Base-by-base conservation (phyloP, 2,888 invertebrate genomes). In the Tachina fera region DNA sequence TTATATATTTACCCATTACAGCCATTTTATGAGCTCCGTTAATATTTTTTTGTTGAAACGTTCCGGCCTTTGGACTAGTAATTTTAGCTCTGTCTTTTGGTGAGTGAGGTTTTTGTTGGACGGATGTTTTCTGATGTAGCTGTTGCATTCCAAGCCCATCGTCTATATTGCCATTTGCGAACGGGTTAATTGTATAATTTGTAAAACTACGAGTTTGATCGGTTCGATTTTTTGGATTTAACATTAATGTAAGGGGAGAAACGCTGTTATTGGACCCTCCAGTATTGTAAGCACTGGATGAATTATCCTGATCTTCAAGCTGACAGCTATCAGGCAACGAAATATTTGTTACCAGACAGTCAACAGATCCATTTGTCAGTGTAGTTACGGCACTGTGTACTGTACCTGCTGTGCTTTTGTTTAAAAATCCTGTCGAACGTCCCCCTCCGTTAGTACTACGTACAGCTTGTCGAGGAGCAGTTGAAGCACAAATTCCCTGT, bases 251-350 rank as follows among this genome's bases (percentile, higher is more conserved):
- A 14, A 94, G 90, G 9, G 94, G 94, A 0, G 90, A 89, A 31
- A 89, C 90, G 89, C 96, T 96, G 88, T 96, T 95, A 89, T 96
- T 95, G n/a, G 96, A 96, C 77, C 96, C 96, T 2, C 96, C 96
- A 2, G 96, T 96, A 89, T 96, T 96, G 91, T 96, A 96, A 68
- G 96, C 96, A 91, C 95, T 95, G 49, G 96, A 95, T 65, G 95
- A 95, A 87, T 94, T 94, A 85, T 95, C 95, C 84, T 94, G 94
- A 83, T 94, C 95, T 86, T 95, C 94, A 3, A 61, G 22, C 43
- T 77, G 80, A 1, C 45, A 39, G 13, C 65, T 72, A 58, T 79
- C 75, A n/a, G 81, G 76, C 70, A 80, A 76, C 85, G 70, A 78
- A 83, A 22, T 85, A 31, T 67, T 71, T 31, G 80, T 43, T 61